phyloP scores from a whole-genome alignment of 2,113 vertebrate genomes.

The Phyllopteryx taeniolatus region DNA sequence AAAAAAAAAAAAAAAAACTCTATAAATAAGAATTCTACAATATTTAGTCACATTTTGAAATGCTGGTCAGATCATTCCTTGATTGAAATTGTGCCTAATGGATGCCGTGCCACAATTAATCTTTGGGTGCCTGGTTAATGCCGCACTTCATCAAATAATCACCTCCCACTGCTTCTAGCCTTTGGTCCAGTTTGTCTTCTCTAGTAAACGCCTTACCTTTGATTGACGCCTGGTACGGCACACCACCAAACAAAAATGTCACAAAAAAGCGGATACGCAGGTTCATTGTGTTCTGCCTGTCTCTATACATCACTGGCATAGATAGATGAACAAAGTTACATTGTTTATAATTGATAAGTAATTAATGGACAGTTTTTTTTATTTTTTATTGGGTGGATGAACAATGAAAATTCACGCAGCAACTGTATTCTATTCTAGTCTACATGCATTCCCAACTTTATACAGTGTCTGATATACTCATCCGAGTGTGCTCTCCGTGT shows the following conservation, averaged over 20 bases:
- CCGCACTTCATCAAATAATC: too few relatives aligned
- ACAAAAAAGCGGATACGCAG: background rate
- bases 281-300: background rate
- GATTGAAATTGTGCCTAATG: too few relatives aligned
- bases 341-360: background rate
- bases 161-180: too few relatives aligned
- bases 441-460: background rate
- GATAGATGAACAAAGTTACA: background rate
- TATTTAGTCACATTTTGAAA: too few relatives aligned
- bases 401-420: background rate
- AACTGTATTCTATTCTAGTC: background rate
- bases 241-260: background rate
- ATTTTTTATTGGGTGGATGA: background rate
- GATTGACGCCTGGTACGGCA: too few relatives aligned
- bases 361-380: background rate
- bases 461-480: background rate
- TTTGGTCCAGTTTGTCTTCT: too few relatives aligned
- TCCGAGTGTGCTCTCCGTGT: conserved; percentile 37
- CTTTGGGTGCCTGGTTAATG: too few relatives aligned
- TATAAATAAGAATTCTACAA: too few relatives aligned
- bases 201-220: background rate
- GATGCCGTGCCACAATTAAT: too few relatives aligned
- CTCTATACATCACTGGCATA: background rate
- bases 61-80: too few relatives aligned
- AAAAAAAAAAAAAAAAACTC: too few relatives aligned